phyloP scores from a whole-genome alignment of 2,888 invertebrate species.

The Pseudoips prasinana region DNA sequence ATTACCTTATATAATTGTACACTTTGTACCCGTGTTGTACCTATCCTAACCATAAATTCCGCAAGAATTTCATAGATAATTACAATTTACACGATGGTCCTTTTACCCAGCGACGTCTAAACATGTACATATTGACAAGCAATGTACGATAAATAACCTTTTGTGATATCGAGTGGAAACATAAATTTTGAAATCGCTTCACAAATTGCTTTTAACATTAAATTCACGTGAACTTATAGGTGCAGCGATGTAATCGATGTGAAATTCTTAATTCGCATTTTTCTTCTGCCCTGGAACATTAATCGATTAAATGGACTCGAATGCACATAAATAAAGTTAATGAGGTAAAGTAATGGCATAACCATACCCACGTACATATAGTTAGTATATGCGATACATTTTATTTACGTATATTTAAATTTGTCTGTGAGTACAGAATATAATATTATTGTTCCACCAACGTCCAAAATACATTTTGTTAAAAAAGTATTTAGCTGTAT shows the following conservation, averaged over 20 bases:
- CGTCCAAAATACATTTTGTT: too few relatives aligned
- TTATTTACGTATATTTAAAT: too few relatives aligned
- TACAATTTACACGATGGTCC: neutral
- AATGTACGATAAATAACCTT: constrained; percentile 18
- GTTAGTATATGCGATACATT: too few relatives aligned
- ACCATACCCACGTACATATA: too few relatives aligned
- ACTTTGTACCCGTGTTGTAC: neutral
- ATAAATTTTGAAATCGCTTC: constrained; percentile 13
- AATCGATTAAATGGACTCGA: constrained; percentile 62
- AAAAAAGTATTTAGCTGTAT: too few relatives aligned
- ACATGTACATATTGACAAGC: constrained; percentile 1
- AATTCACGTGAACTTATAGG: constrained; percentile 47
- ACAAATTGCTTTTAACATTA: constrained; percentile 30
- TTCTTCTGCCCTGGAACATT: constrained; percentile 55
- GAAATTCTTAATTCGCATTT: constrained; percentile 61
- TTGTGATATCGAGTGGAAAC: constrained; percentile 1
- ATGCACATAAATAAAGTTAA: constrained; percentile 70
- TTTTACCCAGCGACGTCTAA: constrained; percentile 1
- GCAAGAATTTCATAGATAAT: neutral
- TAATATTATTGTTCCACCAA: too few relatives aligned
- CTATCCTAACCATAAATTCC: neutral
- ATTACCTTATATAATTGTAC: too few relatives aligned
- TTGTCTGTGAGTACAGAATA: too few relatives aligned
- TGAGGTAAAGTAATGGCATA: constrained; percentile 62
- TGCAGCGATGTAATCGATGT: constrained; percentile 61